Percentiles rank a stretch among this genome's conserved stretches.
These are phyloP conservation scores for Tragelaphus strepsiceros DNA, from an alignment of 2,113 vertebrate genomes.

Conservation along the genomic window DNA sequence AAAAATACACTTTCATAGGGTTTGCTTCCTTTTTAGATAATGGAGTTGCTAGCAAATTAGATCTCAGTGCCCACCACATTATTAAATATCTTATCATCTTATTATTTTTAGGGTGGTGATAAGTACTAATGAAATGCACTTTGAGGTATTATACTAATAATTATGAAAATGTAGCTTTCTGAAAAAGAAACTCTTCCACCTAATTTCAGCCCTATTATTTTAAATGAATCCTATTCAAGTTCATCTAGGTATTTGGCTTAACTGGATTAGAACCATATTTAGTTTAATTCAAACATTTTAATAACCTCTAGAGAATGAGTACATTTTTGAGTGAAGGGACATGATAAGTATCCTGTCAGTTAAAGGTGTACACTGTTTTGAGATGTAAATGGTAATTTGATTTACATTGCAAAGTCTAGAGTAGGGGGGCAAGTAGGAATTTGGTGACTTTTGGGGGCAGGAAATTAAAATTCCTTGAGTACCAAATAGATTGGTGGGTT, in stretches of 20 bases:
- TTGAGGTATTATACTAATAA: slow-evolving; percentile 84
- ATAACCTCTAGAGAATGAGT: slow-evolving; percentile 63
- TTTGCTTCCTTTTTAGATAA: slow-evolving; percentile 48
- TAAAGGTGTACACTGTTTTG: slow-evolving; percentile 21
- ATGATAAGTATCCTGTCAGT: neutral
- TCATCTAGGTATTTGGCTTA: slow-evolving; percentile 76
- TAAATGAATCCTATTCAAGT: slow-evolving; percentile 81
- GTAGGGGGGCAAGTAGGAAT: neutral
- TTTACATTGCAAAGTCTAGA: neutral
- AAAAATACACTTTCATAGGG: slow-evolving; percentile 43
- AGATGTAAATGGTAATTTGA: slow-evolving; percentile 25
- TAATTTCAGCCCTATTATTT: slow-evolving; percentile 81
- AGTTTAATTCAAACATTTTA: slow-evolving; percentile 66
- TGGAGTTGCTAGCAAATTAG: slow-evolving; percentile 63
- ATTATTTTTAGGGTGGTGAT: slow-evolving; percentile 72
- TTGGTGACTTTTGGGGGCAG: neutral
- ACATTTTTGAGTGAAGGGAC: slow-evolving; percentile 25
- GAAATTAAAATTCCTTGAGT: neutral
- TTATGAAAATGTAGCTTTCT: slow-evolving; percentile 83
- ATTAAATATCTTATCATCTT: slow-evolving; percentile 75
- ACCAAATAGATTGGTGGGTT: neutral
- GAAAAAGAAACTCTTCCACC: slow-evolving; percentile 81
- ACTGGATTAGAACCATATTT: slow-evolving; percentile 78
- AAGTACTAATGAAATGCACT: slow-evolving; percentile 80
- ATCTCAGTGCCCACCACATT: slow-evolving; percentile 61